Percentiles rank a stretch among this genome's conserved stretches.
Evolutionary conservation across 2,888 invertebrate genomes (phyloP).

Genomic region (Cynaeus angustus): DNA sequence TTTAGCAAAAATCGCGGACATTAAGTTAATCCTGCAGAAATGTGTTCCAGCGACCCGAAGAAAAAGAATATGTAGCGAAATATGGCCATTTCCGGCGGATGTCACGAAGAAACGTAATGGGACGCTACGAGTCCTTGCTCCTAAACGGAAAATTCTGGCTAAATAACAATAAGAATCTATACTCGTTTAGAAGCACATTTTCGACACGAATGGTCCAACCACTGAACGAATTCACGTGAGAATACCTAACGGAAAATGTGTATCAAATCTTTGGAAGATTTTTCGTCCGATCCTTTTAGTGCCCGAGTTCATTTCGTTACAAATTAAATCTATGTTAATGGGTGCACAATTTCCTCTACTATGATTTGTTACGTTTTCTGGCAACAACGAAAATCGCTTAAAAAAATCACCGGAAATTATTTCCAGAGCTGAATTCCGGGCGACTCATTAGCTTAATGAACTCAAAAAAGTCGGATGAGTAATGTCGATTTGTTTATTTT

Average conservation of each 20-base stretch:
- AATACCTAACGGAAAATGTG: not conserved
- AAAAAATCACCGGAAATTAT: constrained; percentile 43
- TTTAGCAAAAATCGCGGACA: constrained; percentile 57
- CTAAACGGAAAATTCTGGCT: constrained; percentile 50
- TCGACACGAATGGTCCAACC: constrained; percentile 5
- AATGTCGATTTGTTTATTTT: constrained; percentile 31
- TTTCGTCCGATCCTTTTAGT: not conserved
- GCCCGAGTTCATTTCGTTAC: not conserved
- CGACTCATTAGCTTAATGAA: constrained; percentile 56
- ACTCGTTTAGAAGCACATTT: not conserved
- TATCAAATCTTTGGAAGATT: too few relatives aligned
- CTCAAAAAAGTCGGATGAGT: constrained; percentile 47
- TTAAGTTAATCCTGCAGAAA: constrained; percentile 58
- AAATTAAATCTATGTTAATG: not conserved
- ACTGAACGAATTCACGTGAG: not conserved
- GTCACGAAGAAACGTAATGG: constrained; percentile 58
- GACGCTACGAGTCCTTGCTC: constrained; percentile 52
- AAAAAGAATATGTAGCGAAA: constrained; percentile 59
- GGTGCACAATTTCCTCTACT: not conserved
- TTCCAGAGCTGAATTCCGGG: constrained; percentile 44
- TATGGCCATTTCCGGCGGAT: constrained; percentile 61
- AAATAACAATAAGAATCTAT: constrained; percentile 50
- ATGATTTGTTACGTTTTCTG: not conserved
- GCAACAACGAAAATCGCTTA: constrained; percentile 2
- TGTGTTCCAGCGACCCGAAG: constrained; percentile 54